Percentiles rank a stretch among this genome's conserved stretches.
Evolutionary conservation across 2,113 vertebrate genomes (phyloP).

Genomic region (Chaetorhynchus papuensis): DNA sequence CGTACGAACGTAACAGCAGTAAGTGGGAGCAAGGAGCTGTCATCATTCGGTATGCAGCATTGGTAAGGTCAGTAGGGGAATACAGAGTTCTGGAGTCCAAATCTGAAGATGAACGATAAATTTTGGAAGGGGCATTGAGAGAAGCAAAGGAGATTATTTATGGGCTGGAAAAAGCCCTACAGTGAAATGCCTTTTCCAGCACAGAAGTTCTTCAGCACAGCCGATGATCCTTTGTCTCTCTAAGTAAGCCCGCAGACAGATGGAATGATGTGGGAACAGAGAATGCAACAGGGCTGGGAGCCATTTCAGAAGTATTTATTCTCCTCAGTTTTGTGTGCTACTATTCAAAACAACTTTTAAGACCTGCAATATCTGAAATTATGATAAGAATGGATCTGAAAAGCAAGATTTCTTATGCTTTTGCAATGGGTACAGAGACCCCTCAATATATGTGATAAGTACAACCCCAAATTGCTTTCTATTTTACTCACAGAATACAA

Average conservation of each 20-base stretch:
- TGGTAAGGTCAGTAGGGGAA: neutral
- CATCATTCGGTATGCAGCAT: neutral
- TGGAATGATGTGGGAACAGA: neutral
- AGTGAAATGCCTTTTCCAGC: neutral
- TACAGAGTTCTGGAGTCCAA: neutral
- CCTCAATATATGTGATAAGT: neutral
- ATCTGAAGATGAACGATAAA: neutral
- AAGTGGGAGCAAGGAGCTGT: neutral
- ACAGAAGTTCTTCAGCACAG: neutral
- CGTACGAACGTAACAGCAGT: neutral
- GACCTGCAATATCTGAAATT: neutral
- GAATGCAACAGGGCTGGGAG: neutral
- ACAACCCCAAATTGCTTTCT: neutral
- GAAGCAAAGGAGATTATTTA: neutral
- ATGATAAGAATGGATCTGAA: neutral
- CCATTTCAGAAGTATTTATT: neutral
- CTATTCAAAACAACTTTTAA: neutral
- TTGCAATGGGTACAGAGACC: neutral
- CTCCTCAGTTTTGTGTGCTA: neutral
- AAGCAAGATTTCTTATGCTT: neutral
- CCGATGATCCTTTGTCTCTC: neutral
- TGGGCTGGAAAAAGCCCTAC: neutral
- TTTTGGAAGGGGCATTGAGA: neutral
- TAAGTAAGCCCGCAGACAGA: neutral
- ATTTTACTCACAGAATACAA: neutral